Base-by-base conservation (phyloP, 2,888 invertebrate genomes). In the Oxystoma pomonae region DNA sequence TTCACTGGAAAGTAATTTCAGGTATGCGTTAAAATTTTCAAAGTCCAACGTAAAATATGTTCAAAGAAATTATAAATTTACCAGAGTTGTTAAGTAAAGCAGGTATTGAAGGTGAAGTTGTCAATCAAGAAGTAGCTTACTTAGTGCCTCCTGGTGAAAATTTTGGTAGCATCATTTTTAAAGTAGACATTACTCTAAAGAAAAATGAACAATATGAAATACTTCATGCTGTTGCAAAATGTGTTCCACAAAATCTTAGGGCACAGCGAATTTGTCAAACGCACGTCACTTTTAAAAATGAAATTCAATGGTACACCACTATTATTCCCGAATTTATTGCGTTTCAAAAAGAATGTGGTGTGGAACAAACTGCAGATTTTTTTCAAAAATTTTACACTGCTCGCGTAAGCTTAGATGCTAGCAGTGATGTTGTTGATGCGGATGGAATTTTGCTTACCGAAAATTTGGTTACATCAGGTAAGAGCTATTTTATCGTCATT, bases 181-280 rank as follows among this genome's bases (percentile, higher is more conserved):
- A 65, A 56, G 63, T 65, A 0, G 65, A 65, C 18, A 22, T 65
- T 5, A 62, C 18, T 35, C 59, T 65, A 16, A 19, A 55, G 55
- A 60, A 62, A 57, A 7, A 51, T n/a, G 22, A 19, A 9, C 53
- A 59, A 49, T 57, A 60, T 53, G 57, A 60, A 49, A 20, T 55
- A 16, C 12, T 85, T 19, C 71, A 82, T 17, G 67, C 85, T 1
- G 82, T 86, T 1, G 86, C 83, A 0, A 86, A 86, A 72, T 75
- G 85, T 67, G 78, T 83, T 12, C 86, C 86, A 0, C 80, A 81
- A 1, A 84, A 83, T 59, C 81, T 83, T 49, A 72, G 80, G 21
- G 81, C 83, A 61, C 80, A 81, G 71, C 71, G 76, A 12, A 70
- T 84, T 3, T 86, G 85, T 70, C 78, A 83, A 64, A 82, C 82